Evolutionary conservation across 2,797 vertebrate genomes (phyloP), one percentile per base, ranked within the genome.

Genomic region (Microcaecilia unicolor): DNA sequence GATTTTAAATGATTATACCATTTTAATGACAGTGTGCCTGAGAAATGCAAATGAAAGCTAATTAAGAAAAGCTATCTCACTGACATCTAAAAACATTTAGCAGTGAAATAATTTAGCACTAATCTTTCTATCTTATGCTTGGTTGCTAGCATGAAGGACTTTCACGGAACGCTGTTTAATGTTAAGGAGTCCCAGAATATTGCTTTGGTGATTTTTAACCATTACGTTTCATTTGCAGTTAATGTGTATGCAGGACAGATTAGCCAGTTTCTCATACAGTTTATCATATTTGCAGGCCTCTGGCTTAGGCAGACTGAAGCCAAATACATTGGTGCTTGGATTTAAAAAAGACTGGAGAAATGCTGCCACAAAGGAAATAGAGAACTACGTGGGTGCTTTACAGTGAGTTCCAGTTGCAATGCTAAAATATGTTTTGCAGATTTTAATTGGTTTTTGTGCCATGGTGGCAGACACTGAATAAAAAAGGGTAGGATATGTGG

Each of bases 311-410:
- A 87, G 92, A 45, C 85, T 99, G 83, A 97, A 83, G 61, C 96
- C 96, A 6, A 99, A 99, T 53, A 98, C 74, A 11, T 51, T 99
- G 41, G 88, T 98, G 78, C 60, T 97, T 3, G 96, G 96, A 47
- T 98, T 96, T 68, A 97, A 98, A 73, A 86, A 50, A 44, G 84
- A 93, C 59, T 99, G 96, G 96, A 91, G 69, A 61, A 87, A 55
- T 13, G 56, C 74, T 10, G 55, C 71, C 29, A 29, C 49, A 20
- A 53, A 34, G 2, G 76, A 84, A 29, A 78, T 96, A 38, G 86
- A 92, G 61, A 87, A 55, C 66, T 98, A 99, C 5, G 83, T 94
- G 60, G 92, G 95, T 38, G 61, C 93, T 50, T 77, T 99, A 65
- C 96, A 99, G 96, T 99, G 86, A 87, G 96, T 90, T 39, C 20